Evolutionary conservation across 2,888 invertebrate species (phyloP).

Genomic region (Rhogogaster chlorosoma): DNA sequence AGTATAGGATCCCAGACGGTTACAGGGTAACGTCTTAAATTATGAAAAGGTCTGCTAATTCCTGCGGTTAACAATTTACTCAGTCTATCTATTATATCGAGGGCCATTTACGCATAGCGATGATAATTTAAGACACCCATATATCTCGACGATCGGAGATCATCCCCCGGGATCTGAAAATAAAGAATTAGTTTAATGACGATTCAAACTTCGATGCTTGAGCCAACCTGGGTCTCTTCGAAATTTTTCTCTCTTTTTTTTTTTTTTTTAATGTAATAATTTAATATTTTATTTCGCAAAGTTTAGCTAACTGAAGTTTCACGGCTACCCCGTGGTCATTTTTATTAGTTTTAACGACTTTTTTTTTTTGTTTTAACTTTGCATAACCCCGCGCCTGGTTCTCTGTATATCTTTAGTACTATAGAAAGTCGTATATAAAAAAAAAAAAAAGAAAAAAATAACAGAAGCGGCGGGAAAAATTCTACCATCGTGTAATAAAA

Average conservation of each 20-base stretch:
- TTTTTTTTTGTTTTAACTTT: background rate
- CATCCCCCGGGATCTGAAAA: background rate
- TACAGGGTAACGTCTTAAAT: background rate
- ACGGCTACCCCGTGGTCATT: conserved; percentile 19
- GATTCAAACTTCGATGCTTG: background rate
- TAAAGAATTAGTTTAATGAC: background rate
- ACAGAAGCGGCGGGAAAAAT: background rate
- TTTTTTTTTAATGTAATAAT: background rate
- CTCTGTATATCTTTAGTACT: background rate
- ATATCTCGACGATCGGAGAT: background rate
- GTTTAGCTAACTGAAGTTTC: background rate
- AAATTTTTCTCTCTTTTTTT: background rate
- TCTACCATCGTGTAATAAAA: conserved; percentile 14
- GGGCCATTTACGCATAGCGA: background rate
- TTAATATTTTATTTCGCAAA: background rate
- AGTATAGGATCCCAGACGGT: background rate
- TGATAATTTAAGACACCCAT: background rate
- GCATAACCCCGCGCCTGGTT: background rate
- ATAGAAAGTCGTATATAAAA: conserved; percentile 13
- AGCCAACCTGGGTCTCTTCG: background rate
- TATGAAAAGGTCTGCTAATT: background rate
- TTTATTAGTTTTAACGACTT: conserved; percentile 21
- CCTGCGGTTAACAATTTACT: background rate
- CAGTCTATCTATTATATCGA: background rate
- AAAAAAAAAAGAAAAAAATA: background rate